A percentile compares a stretch with the other conserved stretches of the same genome.
Conservation (phyloP, 2,113 vertebrate species). For the Corvus hawaiiensis region DNA sequence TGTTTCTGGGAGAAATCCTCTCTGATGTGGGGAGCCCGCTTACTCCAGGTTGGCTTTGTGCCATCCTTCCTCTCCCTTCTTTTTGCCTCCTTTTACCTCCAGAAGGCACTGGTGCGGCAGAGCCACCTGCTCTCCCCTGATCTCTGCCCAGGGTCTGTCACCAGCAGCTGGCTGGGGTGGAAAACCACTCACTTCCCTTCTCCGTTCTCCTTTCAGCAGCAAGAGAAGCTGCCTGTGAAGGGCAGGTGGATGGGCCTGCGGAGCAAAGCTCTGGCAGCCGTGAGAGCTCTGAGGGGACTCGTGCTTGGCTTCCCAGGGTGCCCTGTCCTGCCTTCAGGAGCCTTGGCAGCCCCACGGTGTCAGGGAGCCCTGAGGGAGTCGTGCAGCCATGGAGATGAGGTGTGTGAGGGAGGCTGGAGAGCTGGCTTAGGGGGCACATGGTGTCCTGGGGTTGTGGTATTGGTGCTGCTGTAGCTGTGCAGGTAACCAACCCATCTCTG, state of each 20-base stretch:
- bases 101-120: background rate
- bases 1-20: background rate
- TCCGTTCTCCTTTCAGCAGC: rapidly evolving
- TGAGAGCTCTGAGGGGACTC: background rate
- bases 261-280: background rate
- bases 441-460: background rate
- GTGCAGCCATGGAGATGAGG: too few relatives aligned
- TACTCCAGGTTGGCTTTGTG: background rate
- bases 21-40: background rate
- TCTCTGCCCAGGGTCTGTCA: background rate
- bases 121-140: background rate
- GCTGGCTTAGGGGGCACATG: background rate
- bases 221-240: background rate
- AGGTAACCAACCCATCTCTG: background rate
- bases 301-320: background rate
- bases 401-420: background rate
- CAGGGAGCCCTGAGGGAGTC: background rate
- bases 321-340: background rate
- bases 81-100: background rate
- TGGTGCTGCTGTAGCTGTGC: rapidly evolving
- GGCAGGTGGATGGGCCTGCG: background rate
- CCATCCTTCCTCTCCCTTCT: background rate
- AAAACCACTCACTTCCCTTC: background rate
- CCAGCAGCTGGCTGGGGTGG: background rate
- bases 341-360: background rate